phyloP scores from a whole-genome alignment of 2,888 invertebrate species.

The Synanthedon formicaeformis region DNA sequence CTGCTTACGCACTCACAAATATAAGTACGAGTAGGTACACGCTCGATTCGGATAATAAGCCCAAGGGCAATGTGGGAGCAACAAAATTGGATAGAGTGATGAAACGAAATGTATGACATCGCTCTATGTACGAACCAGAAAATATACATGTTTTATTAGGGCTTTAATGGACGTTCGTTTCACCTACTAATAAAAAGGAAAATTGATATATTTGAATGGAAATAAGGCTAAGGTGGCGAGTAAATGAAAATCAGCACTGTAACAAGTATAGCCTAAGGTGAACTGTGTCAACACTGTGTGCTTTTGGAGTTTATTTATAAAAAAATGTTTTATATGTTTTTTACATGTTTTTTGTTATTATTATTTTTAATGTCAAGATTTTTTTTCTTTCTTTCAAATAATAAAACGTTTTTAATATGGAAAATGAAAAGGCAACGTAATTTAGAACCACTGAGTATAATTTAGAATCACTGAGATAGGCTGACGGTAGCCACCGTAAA shows the following conservation, averaged over 20 bases:
- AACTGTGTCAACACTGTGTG: no score
- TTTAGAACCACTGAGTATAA: neutral
- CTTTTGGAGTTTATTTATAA: no score
- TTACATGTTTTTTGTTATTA: no score
- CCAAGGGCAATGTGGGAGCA: constrained; percentile 28
- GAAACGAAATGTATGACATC: constrained; percentile 22
- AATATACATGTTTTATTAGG: constrained; percentile 33
- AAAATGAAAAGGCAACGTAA: no score
- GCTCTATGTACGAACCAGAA: constrained; percentile 14
- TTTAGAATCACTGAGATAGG: neutral
- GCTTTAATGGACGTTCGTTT: constrained; percentile 21
- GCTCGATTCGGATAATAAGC: constrained; percentile 29
- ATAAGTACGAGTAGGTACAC: constrained; percentile 14
- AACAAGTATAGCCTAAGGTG: no score
- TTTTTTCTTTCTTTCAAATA: no score
- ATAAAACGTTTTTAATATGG: no score
- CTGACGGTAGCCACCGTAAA: no score
- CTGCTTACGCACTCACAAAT: constrained; percentile 24
- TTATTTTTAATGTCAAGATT: no score
- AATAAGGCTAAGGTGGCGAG: neutral
- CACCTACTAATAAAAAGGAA: constrained; percentile 3
- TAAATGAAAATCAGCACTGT: no score
- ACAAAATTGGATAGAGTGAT: constrained; percentile 38
- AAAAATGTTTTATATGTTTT: no score
- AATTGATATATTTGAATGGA: neutral